Base-by-base conservation (phyloP, 2,797 vertebrate genomes). In the Catamblyrhynchus diadema region DNA sequence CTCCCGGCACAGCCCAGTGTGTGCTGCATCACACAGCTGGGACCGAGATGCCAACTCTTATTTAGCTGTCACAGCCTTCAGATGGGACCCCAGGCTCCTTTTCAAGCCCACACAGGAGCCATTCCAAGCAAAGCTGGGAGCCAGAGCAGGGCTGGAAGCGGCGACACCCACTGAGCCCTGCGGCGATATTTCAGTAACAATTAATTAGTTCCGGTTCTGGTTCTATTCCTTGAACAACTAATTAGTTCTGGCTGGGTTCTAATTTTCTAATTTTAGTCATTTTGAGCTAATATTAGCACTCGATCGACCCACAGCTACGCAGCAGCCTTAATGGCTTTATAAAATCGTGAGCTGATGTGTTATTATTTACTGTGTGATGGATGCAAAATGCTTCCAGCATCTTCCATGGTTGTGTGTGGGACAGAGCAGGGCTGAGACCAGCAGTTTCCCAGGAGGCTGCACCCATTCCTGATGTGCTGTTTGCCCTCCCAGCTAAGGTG, bases 201-300 rank as follows among this genome's bases (percentile, higher is more conserved):
- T 96, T 96, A 93, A 96, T 95, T 94, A 91, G 94, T 95, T 95
- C 95, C 59, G 35, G 91, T 95, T 94, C 96, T 94, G 94, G 85
- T 95, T 94, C 93, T 81, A 74, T 83, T 94, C 82, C 91, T 92
- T 82, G 72, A 94, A 87, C 82, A 69, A 39, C 87, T 93, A 90
- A 95, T 96, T 96, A 93, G 82, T 86, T 86, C 87, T 90, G 94
- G 91, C 91, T 94, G 9, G 28, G 69, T 54, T 89, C 84, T 92
- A 71, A 78, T 93, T 93, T 94, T 91, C 95, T 95, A 96, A 95
- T 95, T 95, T 96, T 94, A 96, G 93, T 65, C n/a, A 10, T 79
- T 88, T 88, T 12, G 69, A 78, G 82, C 93, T 95, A 96, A 94
- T 88, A 91, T 95, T 96, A 95, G 95, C 90, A 75, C 87, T 50